phyloP scores from a whole-genome alignment of 1,140 invertebrate species.

The Drosophila pallidifrons region DNA sequence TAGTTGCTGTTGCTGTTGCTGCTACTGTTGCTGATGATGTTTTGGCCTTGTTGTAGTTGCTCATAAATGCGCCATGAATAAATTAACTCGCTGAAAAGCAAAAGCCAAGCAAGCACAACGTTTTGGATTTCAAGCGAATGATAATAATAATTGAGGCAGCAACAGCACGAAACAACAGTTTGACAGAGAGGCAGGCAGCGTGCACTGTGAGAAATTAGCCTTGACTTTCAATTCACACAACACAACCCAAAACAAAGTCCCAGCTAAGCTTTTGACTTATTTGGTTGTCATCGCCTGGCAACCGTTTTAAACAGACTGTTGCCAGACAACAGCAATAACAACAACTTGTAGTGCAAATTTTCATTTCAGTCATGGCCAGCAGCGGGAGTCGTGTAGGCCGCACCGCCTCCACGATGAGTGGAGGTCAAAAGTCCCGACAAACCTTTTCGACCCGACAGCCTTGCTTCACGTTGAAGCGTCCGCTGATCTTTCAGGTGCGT shows the following conservation, averaged over 20 bases:
- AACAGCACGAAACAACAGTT: slow-evolving; percentile 39
- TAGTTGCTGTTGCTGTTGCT: slow-evolving; percentile 34
- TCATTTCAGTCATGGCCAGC: not conserved
- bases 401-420: slow-evolving; percentile 12
- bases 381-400: not conserved
- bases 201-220: slow-evolving; percentile 34
- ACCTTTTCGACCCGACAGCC: slow-evolving; percentile 2
- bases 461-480: slow-evolving; percentile 50
- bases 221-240: not conserved
- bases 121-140: slow-evolving; percentile 78
- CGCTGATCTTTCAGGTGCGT: slow-evolving; percentile 56
- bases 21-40: slow-evolving; percentile 18
- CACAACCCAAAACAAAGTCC: not conserved
- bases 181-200: not conserved
- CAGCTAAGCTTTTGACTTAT: not conserved
- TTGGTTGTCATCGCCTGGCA: slow-evolving; percentile 41
- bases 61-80: slow-evolving; percentile 82
- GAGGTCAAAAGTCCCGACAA: slow-evolving; percentile 17
- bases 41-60: slow-evolving; percentile 65
- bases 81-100: slow-evolving; percentile 76
- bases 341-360: slow-evolving; percentile 1
- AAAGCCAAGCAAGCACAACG: slow-evolving; percentile 36
- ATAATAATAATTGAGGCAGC: slow-evolving; percentile 79
- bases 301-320: slow-evolving; percentile 45
- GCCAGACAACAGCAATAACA: slow-evolving; percentile 56